Evolutionary conservation across 2,797 vertebrate genomes (phyloP).

Genomic region (Gambusia yucatana): DNA sequence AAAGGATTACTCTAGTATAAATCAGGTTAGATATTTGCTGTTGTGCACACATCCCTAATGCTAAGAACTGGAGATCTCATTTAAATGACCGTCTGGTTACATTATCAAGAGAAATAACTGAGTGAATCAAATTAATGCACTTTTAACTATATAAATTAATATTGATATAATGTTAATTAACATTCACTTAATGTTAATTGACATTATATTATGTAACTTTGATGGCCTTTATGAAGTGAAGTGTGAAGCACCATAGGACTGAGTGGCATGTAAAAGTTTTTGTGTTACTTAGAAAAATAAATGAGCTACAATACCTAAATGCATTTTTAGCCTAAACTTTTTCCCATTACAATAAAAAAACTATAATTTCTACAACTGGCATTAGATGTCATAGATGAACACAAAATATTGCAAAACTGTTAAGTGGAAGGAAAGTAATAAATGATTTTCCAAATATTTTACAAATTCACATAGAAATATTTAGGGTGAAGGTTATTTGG

Average conservation of each 20-base stretch:
- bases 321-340: not conserved
- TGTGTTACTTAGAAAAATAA: not conserved
- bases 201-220: not conserved
- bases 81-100: slow-evolving; percentile 39
- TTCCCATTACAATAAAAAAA: not conserved
- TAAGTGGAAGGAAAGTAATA: not conserved
- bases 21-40: slow-evolving; percentile 77
- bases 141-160: not conserved
- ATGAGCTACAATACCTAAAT: not conserved
- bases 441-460: not conserved
- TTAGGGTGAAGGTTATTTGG: not conserved
- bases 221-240: not conserved
- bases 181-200: not conserved
- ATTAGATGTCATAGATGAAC: not conserved
- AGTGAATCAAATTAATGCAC: slow-evolving; percentile 35
- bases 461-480: not conserved
- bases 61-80: slow-evolving; percentile 3
- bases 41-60: slow-evolving; percentile 61
- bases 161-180: too few species aligned
- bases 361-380: not conserved
- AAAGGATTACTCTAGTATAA: slow-evolving; percentile 83
- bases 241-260: not conserved
- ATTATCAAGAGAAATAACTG: slow-evolving; percentile 55
- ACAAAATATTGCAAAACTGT: not conserved
- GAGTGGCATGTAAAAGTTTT: not conserved